These are phyloP conservation scores for Misgurnus mizolepis DNA, from an alignment of 2,113 vertebrate species.

Conservation along the genomic window DNA sequence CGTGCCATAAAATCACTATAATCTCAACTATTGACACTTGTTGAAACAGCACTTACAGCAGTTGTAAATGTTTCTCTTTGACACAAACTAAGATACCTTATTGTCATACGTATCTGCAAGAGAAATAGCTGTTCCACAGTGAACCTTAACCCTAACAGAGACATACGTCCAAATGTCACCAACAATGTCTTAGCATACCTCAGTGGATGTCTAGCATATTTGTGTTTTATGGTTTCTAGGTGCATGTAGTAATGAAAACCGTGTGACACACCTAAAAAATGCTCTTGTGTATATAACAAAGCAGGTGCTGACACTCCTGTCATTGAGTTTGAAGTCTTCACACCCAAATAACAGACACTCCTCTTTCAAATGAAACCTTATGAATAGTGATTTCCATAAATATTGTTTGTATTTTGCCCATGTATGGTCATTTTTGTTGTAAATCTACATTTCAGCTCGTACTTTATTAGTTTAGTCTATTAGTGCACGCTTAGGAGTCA, in stretches of 20 bases:
- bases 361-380: neutral
- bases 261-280: conserved; percentile 62
- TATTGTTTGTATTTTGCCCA: neutral
- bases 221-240: neutral
- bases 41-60: neutral
- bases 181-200: neutral
- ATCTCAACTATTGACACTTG: neutral
- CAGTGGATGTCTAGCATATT: conserved; percentile 5
- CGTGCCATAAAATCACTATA: neutral
- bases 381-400: neutral
- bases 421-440: neutral
- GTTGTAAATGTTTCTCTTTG: conserved; percentile 6
- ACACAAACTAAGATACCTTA: neutral
- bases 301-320: conserved; percentile 41
- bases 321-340: conserved; percentile 31
- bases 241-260: conserved; percentile 40
- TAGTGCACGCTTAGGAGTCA: neutral
- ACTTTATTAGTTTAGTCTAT: neutral
- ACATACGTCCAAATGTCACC: neutral
- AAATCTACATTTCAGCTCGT: neutral
- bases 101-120: conserved; percentile 1
- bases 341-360: conserved; percentile 32
- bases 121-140: neutral
- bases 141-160: neutral
- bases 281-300: conserved; percentile 25